phyloP scores from a whole-genome alignment of 2,113 vertebrate genomes.

The Tinamus guttatus region DNA sequence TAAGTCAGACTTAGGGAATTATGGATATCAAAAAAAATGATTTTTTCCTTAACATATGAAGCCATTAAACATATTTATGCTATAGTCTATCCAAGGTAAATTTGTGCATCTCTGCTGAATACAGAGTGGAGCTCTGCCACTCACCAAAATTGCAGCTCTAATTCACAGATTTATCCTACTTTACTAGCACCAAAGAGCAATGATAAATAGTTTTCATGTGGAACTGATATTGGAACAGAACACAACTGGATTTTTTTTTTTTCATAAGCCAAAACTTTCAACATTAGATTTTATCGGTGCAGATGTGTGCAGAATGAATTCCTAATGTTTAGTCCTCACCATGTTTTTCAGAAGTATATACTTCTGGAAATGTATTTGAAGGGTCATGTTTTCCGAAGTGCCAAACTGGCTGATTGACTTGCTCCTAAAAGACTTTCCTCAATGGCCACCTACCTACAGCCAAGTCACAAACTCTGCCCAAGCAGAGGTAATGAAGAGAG shows the following conservation, averaged over 20 bases:
- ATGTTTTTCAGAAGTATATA: not conserved
- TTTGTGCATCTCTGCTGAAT: not conserved
- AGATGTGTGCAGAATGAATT: not conserved
- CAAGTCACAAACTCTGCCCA: not conserved
- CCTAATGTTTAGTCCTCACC: not conserved
- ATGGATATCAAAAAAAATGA: too few relatives aligned
- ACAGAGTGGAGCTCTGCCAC: not conserved
- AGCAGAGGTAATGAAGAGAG: not conserved
- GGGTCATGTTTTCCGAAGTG: not conserved
- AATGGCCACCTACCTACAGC: not conserved
- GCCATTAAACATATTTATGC: not conserved
- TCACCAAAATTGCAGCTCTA: not conserved
- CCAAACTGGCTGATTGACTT: not conserved
- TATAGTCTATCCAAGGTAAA: not conserved
- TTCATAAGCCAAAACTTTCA: not conserved
- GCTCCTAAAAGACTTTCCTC: not conserved
- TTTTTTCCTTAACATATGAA: not conserved
- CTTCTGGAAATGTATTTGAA: not conserved
- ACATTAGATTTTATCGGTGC: not conserved
- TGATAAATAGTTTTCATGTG: not conserved
- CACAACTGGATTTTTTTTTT: too few relatives aligned
- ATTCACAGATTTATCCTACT: not conserved
- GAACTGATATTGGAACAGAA: not conserved
- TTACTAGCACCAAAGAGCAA: not conserved
- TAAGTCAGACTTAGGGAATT: not conserved